phyloP scores from a whole-genome alignment of 1,140 invertebrate genomes.

The Drosophila pruinosa region DNA sequence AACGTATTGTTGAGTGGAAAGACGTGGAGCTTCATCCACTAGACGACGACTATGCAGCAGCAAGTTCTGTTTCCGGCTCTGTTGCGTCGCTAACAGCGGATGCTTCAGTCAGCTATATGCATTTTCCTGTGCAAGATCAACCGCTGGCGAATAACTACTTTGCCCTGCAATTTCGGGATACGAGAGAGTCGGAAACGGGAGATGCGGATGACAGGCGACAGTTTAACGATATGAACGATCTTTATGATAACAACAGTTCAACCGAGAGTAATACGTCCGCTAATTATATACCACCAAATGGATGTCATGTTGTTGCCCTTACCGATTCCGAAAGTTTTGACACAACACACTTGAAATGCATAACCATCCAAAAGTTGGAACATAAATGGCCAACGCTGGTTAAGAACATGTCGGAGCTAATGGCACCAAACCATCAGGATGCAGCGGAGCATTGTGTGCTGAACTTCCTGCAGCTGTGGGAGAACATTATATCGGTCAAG shows the following conservation, averaged over 20 bases:
- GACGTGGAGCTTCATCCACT: constrained; percentile 91
- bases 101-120: constrained; percentile 65
- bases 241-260: constrained; percentile 29
- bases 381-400: constrained; percentile 91
- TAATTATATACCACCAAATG: constrained; percentile 62
- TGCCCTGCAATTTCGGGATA: constrained; percentile 71
- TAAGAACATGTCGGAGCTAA: constrained; percentile 86
- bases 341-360: constrained; percentile 91
- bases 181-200: neutral
- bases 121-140: constrained; percentile 72
- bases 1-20: constrained; percentile 93
- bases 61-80: constrained; percentile 13
- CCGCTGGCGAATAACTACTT: constrained; percentile 78
- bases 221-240: constrained; percentile 16
- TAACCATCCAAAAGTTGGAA: constrained; percentile 92
- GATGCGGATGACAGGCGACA: constrained; percentile 9
- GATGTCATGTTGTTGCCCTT: constrained; percentile 88
- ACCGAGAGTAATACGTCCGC: constrained; percentile 21
- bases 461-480: constrained; percentile 93
- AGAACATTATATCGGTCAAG: constrained; percentile 95
- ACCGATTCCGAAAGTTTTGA: constrained; percentile 91
- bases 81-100: constrained; percentile 23
- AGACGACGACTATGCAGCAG: constrained; percentile 85
- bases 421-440: constrained; percentile 84
- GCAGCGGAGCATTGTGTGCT: constrained; percentile 88